Conservation (phyloP, 2,797 vertebrate genomes). For the Manis crassicaudata region DNA sequence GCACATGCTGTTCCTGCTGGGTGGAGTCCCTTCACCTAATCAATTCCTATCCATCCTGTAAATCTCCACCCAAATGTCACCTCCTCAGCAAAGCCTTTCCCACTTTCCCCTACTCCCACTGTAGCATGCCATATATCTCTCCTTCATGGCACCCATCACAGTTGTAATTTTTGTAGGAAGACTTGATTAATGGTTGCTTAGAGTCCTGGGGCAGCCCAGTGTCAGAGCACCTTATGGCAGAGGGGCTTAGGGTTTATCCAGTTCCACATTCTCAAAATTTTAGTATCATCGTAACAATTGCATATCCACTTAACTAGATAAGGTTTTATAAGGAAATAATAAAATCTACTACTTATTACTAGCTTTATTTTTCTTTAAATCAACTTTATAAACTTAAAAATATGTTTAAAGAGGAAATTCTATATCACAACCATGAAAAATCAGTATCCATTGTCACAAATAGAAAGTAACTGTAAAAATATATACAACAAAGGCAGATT, state of each 20-base stretch:
- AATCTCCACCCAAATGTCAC: neutral
- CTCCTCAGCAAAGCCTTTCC: neutral
- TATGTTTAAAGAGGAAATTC: slow-evolving; percentile 20
- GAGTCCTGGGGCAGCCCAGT: neutral
- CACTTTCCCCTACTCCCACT: neutral
- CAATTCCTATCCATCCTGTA: neutral
- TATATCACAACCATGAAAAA: neutral
- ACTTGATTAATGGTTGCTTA: neutral
- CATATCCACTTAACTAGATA: neutral
- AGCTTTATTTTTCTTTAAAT: slow-evolving; percentile 9
- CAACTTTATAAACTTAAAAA: slow-evolving; percentile 14
- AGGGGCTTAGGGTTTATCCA: neutral
- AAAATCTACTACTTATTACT: neutral
- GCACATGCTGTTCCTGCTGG: neutral
- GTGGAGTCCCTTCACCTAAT: neutral
- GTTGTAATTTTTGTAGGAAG: neutral
- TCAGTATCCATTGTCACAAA: neutral
- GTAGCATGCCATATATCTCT: neutral
- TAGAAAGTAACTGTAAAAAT: neutral
- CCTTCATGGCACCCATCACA: neutral
- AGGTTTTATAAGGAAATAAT: slow-evolving; percentile 7
- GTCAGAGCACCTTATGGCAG: neutral
- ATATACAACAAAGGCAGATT: neutral
- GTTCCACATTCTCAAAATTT: neutral
- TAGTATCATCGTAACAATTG: neutral